Percentiles rank a stretch among this genome's conserved stretches.
Conservation (phyloP, 2,113 vertebrate genomes). For the Sylvicapra grimmia region DNA sequence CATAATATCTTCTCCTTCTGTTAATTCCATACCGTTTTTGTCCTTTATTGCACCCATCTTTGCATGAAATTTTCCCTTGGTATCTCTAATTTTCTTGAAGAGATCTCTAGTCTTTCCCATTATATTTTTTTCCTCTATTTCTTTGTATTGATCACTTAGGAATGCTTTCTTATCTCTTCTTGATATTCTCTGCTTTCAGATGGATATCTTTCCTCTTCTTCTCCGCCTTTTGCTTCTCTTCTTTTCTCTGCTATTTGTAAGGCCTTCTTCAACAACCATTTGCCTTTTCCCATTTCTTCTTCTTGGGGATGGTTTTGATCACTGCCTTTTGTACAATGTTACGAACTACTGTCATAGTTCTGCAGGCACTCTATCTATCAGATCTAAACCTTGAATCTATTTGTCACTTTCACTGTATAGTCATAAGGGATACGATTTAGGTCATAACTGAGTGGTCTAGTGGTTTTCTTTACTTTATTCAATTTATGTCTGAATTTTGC, state of each 20-base stretch:
- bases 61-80: neutral
- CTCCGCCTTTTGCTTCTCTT: neutral
- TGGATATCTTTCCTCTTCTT: neutral
- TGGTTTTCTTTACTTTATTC: neutral
- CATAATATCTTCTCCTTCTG: neutral
- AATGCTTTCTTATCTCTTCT: neutral
- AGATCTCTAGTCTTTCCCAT: neutral
- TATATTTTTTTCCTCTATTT: neutral
- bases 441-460: neutral
- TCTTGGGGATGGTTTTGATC: neutral
- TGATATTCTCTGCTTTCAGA: neutral
- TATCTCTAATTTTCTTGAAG: neutral
- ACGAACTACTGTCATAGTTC: neutral
- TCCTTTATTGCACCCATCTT: neutral
- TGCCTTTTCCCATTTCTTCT: neutral
- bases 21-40: neutral
- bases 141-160: neutral
- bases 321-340: neutral
- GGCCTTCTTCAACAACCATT: neutral
- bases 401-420: neutral
- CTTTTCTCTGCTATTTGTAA: neutral
- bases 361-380: neutral
- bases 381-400: neutral
- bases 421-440: neutral
- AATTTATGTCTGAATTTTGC: neutral